Base-by-base conservation (phyloP, 2,113 vertebrate genomes). In the Misgurnus anguillicaudatus region DNA sequence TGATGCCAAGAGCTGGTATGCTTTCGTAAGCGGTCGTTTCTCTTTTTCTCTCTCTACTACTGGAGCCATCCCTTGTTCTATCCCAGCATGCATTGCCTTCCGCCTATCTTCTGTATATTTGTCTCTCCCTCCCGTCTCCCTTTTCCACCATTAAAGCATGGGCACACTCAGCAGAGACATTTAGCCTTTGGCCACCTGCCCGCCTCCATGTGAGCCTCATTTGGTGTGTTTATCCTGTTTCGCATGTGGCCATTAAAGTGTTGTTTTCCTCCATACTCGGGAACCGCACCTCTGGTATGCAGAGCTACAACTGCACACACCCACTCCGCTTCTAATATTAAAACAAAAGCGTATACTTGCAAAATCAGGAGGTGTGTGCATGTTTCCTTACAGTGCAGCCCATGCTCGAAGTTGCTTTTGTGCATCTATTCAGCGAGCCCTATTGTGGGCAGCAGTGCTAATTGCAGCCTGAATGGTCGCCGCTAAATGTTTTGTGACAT, bases 401-500 rank as follows among this genome's bases (percentile, higher is more conserved):
- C 42, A 31, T 81, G 51, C 47, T 66, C 65, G 14, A 17, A 53
- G 19, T 85, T 77, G 63, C 24, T 75, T 86, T 82, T 88, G 90
- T 75, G 72, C 24, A 76, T 73, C 68, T 65, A 38, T 77, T 80
- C 78, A 91, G 88, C 77, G 24, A 64, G 71, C 86, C 65, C 85
- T 84, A 84, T 87, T 89, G 89, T 89, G 83, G 83, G 80, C 79
- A 55, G 79, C 80, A 79, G 82, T 80, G 83, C 89, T 94, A 91
- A 93, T 93, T 93, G 91, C 85, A 80, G 86, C 91, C 71, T 81
- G 87, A 92, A 89, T 90, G 90, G 90, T 84, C 77, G 83, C 68
- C 21, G 84, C 73, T 85, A 91, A 94, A 93, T 90, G 90, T 93
- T 93, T 90, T 89, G 90, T 92, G 92, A 92, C 92, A 90, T 82